These are phyloP conservation scores for Cydia strobilella DNA, from an alignment of 1,140 invertebrate genomes.

Conservation along the genomic window DNA sequence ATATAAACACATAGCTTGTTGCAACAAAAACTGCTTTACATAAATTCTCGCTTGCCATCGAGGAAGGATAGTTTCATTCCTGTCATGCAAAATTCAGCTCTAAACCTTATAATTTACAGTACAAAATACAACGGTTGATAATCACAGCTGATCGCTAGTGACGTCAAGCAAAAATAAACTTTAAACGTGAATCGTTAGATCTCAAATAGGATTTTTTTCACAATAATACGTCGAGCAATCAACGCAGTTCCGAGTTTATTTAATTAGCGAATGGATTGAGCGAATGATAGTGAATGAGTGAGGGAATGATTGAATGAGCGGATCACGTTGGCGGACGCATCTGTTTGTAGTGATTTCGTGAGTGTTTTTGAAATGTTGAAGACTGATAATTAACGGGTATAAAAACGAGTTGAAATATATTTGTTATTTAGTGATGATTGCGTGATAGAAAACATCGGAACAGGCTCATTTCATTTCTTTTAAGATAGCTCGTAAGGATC, in stretches of 20 bases:
- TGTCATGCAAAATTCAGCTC: background rate
- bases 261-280: slow-evolving; percentile 30
- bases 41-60: slow-evolving; percentile 1
- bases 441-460: background rate
- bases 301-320: slow-evolving; percentile 10
- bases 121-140: background rate
- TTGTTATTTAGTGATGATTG: no score
- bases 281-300: slow-evolving; percentile 26
- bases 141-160: background rate
- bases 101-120: background rate
- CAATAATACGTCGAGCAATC: slow-evolving; percentile 4
- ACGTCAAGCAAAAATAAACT: background rate
- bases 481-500: no score
- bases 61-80: background rate
- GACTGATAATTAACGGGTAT: background rate
- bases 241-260: slow-evolving; percentile 25
- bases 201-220: background rate
- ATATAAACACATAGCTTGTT: background rate
- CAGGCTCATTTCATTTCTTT: no score
- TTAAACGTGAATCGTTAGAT: background rate
- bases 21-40: slow-evolving; percentile 29
- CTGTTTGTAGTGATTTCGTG: slow-evolving; percentile 18
- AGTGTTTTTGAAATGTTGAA: background rate
- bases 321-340: background rate
- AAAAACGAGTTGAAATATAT: background rate